Evolutionary conservation across 2,113 vertebrate genomes (phyloP).

Genomic region (Labeo catla): DNA sequence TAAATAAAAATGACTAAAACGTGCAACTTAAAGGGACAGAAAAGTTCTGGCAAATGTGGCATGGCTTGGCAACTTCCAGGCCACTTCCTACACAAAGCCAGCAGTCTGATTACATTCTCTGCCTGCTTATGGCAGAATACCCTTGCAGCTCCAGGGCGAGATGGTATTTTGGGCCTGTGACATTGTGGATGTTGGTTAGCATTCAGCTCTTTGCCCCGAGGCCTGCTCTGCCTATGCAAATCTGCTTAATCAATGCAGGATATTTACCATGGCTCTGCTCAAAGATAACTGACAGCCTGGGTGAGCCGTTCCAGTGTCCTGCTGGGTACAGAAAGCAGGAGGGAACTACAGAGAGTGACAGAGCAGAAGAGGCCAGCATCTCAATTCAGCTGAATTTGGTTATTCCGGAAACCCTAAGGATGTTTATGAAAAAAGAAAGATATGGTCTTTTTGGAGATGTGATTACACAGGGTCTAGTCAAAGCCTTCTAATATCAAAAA

Average conservation of each 20-base stretch:
- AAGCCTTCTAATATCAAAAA: conserved; percentile 27
- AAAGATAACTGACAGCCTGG: conserved; percentile 61
- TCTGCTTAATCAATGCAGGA: conserved; percentile 63
- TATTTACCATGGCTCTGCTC: conserved; percentile 58
- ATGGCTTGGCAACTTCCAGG: conserved; percentile 1
- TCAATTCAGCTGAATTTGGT: conserved; percentile 56
- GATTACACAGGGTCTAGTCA: conserved; percentile 13
- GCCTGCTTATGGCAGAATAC: conserved; percentile 10
- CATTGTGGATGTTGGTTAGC: conserved; percentile 54
- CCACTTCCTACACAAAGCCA: conserved; percentile 18
- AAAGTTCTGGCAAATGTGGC: background rate
- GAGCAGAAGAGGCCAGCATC: conserved; percentile 55
- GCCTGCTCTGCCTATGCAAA: conserved; percentile 59
- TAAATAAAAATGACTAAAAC: background rate
- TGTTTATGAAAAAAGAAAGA: conserved; percentile 13
- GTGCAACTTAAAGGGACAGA: background rate
- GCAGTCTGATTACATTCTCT: conserved; percentile 6
- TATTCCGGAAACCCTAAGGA: conserved; percentile 44
- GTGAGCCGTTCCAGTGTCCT: conserved; percentile 57
- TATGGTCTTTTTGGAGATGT: background rate
- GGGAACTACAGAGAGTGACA: conserved; percentile 43
- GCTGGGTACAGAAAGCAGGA: conserved; percentile 57
- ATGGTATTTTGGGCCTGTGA: conserved; percentile 48
- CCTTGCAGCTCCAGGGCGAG: conserved; percentile 38
- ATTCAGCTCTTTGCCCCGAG: conserved; percentile 54